Evolutionary conservation across 2,113 vertebrate genomes (phyloP), one percentile per base, ranked within the genome.

Genomic region (Festucalex cinctus): DNA sequence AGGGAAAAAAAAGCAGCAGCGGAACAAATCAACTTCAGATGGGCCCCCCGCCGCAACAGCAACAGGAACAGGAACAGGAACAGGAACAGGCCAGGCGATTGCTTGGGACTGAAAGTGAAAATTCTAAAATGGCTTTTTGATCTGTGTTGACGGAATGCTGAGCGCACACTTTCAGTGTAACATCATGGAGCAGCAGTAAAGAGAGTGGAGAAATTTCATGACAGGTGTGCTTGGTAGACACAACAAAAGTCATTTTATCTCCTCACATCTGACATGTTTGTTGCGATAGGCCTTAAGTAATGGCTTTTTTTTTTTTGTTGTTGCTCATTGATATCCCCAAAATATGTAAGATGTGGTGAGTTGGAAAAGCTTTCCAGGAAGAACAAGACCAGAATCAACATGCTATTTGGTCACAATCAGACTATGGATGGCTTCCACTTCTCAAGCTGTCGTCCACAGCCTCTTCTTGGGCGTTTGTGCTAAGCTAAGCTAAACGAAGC

Each of bases 1-100:
- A 62, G 67, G 0, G 17, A 46, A 46, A 32, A 20, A 65, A 63
- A 67, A 26, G n/a, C 9, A 9, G 19, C 54, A 56, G 22, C 37
- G 22, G 12, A 59, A 65, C 54, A 67, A 72, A 85, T 67, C 14
- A 69, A 46, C 43, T 56, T 69, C 63, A 81, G 57, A 73, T 46
- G 43, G 43, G 43, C 9, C 39, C 39, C n/a, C n/a, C n/a, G n/a
- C n/a, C n/a, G n/a, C n/a, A n/a, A n/a, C n/a, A n/a, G n/a, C 37
- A 39, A 39, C 9, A 39, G 9, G 9, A 39, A 37, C 6, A 39
- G n/a, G n/a, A n/a, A n/a, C n/a, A 39, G 9, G 9, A 39, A 39
- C 1, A 39, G n/a, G n/a, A n/a, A n/a, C n/a, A n/a, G n/a, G n/a
- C n/a, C n/a, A n/a, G n/a, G n/a, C n/a, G n/a, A n/a, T n/a, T n/a